These are phyloP conservation scores for Leptobrachium leishanense DNA, from an alignment of 2,113 vertebrate genomes.

Conservation along the genomic window DNA sequence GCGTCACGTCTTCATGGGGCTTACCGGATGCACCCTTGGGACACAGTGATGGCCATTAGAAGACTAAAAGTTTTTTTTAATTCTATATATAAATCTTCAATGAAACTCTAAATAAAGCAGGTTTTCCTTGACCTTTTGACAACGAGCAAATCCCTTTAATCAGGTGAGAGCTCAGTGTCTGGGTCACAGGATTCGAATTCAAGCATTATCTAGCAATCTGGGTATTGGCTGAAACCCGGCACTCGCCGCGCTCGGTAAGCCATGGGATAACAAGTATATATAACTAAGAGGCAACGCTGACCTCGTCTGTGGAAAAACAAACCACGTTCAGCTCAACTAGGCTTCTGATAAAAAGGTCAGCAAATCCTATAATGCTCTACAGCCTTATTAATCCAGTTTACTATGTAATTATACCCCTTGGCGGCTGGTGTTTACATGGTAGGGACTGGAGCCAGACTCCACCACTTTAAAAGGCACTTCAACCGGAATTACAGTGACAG, in stretches of 20 bases:
- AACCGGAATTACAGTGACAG: too few species aligned
- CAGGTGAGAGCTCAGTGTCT: background rate
- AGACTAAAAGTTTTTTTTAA: slow-evolving; percentile 11
- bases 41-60: background rate
- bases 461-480: too few species aligned
- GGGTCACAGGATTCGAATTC: background rate
- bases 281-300: background rate
- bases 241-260: background rate
- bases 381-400: too few species aligned
- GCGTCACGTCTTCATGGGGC: background rate
- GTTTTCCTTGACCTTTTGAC: background rate
- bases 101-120: background rate
- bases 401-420: too few species aligned
- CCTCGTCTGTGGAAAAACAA: background rate
- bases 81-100: background rate
- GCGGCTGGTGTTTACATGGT: too few species aligned
- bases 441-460: too few species aligned
- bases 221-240: background rate
- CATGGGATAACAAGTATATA: background rate
- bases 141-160: background rate
- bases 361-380: too few species aligned
- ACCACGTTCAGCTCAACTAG: too few species aligned
- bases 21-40: background rate
- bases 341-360: too few species aligned
- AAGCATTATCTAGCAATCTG: background rate